Percentiles rank a stretch among this genome's conserved stretches.
Evolutionary conservation across 2,113 vertebrate genomes (phyloP).

Genomic region (Tetrax tetrax): DNA sequence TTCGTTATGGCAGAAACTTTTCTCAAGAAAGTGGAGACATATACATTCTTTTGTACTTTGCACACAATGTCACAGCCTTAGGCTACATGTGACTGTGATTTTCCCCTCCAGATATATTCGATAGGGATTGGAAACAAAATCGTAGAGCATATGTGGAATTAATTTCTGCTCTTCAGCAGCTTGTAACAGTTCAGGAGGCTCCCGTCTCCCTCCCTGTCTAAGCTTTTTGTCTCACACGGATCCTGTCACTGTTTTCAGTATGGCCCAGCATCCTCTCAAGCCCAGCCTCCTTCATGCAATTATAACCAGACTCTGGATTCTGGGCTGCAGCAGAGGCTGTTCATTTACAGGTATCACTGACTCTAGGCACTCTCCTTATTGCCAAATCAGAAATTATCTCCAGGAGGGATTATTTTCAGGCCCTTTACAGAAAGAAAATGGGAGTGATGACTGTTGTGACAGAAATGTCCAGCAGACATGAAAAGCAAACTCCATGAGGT

Average conservation of each 20-base stretch:
- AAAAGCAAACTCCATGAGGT: not conserved
- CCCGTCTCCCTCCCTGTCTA: not conserved
- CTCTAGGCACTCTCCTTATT: not conserved
- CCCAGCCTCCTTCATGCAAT: not conserved
- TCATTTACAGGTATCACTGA: not conserved
- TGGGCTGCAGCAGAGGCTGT: not conserved
- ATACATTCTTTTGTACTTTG: not conserved
- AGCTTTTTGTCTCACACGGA: not conserved
- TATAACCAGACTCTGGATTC: not conserved
- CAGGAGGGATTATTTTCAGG: not conserved
- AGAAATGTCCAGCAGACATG: not conserved
- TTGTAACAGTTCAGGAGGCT: not conserved
- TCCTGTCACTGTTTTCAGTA: not conserved
- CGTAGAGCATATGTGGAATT: not conserved
- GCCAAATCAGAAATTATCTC: not conserved
- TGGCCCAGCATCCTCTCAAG: not conserved
- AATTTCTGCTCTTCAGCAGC: not conserved
- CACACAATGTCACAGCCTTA: not conserved
- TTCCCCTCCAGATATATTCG: not conserved
- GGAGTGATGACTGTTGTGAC: not conserved
- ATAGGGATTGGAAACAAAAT: not conserved
- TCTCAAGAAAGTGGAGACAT: not conserved
- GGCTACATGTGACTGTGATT: not conserved
- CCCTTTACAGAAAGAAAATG: not conserved
- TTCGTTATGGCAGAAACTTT: not conserved